Evolutionary conservation across 2,113 vertebrate species (phyloP), one percentile per base, ranked within the genome.

Genomic region (Limanda limanda): DNA sequence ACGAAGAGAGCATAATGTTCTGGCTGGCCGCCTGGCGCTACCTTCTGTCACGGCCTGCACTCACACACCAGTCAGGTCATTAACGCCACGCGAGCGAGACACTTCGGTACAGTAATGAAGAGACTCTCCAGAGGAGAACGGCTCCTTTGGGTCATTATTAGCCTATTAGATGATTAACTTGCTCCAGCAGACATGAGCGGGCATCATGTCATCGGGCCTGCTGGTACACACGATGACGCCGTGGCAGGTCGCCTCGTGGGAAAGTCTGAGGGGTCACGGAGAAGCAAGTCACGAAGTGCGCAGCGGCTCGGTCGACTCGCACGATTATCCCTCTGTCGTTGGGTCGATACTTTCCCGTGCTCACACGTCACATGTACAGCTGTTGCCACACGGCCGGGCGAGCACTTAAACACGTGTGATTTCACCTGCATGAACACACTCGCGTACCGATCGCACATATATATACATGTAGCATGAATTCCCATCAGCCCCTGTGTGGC

Each of bases 121-220:
- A 85, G 79, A 69, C 76, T 76, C 67, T 66, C 72, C 54, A 51
- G 70, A 74, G 65, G 59, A 78, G 68, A 64, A 71, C 0, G 57
- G 71, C 74, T 84, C 78, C 83, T 84, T 58, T 21, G 78, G 83
- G 76, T 82, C 86, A 72, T 88, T 77, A 87, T 83, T 85, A 88
- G 79, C 67, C 73, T 37, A 87, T 90, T 87, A 85, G 83, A 79
- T 89, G 82, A 86, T 92, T 85, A 66, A 63, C 76, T 71, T 23
- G 72, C 74, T 82, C 56, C 65, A 40, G 74, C 67, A 68, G 54
- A 57, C 76, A 48, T 79, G 45, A 73, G 25, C 7, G 52, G 59
- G 66, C 74, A 24, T 62, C 57, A 25, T 65, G 74, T 82, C 81
- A 60, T 17, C 42, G 48, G 60, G 60, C 57, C 9, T 5, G 79